Conservation (phyloP, 2,888 invertebrate species). For the Achlya flavicornis region DNA sequence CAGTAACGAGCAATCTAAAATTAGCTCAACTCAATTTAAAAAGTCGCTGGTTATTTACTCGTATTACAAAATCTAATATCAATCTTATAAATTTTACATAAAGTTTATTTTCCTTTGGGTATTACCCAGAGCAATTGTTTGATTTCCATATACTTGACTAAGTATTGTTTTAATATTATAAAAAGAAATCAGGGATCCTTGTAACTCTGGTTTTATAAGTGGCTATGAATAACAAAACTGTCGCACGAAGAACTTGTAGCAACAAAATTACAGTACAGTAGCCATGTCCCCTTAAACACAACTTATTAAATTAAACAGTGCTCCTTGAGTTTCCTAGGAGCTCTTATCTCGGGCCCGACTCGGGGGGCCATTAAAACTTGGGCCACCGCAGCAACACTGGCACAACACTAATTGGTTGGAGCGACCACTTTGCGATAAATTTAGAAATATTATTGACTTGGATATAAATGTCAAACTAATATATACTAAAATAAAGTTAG, state of each 20-base stretch:
- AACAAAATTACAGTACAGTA: conserved; percentile 10
- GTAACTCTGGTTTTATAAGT: background rate
- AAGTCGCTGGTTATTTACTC: background rate
- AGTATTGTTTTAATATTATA: background rate
- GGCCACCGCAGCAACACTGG: conserved; percentile 50
- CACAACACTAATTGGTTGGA: conserved; percentile 61
- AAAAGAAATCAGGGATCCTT: background rate
- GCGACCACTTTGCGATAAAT: conserved; percentile 51
- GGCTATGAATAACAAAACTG: background rate
- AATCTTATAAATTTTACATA: background rate
- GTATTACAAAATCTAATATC: background rate
- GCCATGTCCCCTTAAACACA: conserved; percentile 30
- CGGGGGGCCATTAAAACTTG: conserved; percentile 59
- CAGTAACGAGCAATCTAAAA: background rate
- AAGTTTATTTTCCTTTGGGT: background rate
- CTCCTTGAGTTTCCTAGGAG: conserved; percentile 47
- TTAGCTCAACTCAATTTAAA: background rate
- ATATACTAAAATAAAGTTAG: too few species aligned
- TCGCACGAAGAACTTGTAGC: background rate
- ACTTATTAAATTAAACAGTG: conserved; percentile 57
- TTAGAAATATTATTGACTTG: conserved; percentile 45
- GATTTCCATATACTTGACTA: background rate
- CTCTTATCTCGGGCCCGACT: conserved; percentile 53
- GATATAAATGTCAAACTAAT: background rate
- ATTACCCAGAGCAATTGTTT: background rate